These are phyloP conservation scores for Atherinosoma microstoma DNA, from an alignment of 2,797 vertebrate genomes.

Conservation along the genomic window DNA sequence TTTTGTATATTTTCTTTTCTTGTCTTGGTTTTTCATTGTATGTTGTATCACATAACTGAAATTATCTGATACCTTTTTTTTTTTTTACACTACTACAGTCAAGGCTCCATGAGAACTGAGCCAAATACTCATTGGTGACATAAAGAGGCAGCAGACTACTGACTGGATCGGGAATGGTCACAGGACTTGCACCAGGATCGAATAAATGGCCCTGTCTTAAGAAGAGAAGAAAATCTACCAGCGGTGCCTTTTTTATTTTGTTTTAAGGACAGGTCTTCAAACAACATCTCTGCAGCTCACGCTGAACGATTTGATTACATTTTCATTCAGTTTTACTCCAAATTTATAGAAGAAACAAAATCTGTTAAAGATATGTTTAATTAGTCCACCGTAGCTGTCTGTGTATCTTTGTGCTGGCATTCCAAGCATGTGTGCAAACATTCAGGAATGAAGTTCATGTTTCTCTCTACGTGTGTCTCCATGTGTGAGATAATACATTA, in stretches of 20 bases:
- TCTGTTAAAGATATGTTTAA: neutral
- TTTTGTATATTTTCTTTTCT: no score
- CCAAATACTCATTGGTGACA: neutral
- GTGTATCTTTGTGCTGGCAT: conserved; percentile 19
- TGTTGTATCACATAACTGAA: neutral
- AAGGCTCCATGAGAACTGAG: neutral
- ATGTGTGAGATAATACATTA: conserved; percentile 16
- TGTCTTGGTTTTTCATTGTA: neutral
- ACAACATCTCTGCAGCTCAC: neutral
- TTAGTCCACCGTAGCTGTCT: conserved; percentile 3
- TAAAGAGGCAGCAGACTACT: neutral
- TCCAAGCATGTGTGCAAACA: neutral
- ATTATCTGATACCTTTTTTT: neutral
- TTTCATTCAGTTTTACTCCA: conserved; percentile 2
- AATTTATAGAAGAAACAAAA: neutral
- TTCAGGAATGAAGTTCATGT: neutral
- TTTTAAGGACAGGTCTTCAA: neutral
- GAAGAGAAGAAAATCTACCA: neutral
- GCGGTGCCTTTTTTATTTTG: neutral
- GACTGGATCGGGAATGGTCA: neutral
- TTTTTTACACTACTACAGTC: neutral
- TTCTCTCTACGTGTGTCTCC: neutral
- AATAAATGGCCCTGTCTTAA: neutral
- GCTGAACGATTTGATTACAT: neutral
- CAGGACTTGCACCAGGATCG: neutral